Conservation (phyloP, 2,113 vertebrate species). For the Cryptomyrus ogoouensis region DNA sequence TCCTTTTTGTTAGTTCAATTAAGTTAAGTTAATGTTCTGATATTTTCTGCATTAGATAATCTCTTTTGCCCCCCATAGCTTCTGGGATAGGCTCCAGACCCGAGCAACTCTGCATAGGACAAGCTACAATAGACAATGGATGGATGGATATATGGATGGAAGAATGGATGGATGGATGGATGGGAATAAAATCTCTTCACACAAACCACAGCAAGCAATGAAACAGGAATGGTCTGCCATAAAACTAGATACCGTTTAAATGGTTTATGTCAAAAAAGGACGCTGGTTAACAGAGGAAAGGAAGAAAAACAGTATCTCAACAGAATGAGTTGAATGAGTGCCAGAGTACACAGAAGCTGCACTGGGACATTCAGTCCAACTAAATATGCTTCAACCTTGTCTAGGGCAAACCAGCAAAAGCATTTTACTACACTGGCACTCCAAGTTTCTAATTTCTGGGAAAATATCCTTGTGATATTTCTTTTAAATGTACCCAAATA, state of each 20-base stretch:
- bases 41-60: background rate
- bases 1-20: background rate
- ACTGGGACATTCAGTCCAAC: slow-evolving; percentile 17
- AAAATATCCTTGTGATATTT: background rate
- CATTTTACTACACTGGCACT: background rate
- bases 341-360: slow-evolving; percentile 26
- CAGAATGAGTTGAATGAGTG: slow-evolving; percentile 19
- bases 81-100: background rate
- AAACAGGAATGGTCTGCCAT: background rate
- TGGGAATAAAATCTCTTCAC: background rate
- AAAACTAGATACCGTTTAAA: background rate
- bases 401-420: background rate
- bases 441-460: background rate
- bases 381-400: background rate
- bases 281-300: slow-evolving; percentile 13
- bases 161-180: background rate
- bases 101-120: background rate
- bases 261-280: background rate
- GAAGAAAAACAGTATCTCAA: slow-evolving; percentile 27
- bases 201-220: background rate
- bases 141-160: background rate
- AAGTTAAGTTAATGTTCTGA: background rate
- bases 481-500: background rate
- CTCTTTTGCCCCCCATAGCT: background rate
- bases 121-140: background rate